Evolutionary conservation across 2,113 vertebrate genomes (phyloP), one percentile per base, ranked within the genome.

Genomic region (Oceanodroma tethys): DNA sequence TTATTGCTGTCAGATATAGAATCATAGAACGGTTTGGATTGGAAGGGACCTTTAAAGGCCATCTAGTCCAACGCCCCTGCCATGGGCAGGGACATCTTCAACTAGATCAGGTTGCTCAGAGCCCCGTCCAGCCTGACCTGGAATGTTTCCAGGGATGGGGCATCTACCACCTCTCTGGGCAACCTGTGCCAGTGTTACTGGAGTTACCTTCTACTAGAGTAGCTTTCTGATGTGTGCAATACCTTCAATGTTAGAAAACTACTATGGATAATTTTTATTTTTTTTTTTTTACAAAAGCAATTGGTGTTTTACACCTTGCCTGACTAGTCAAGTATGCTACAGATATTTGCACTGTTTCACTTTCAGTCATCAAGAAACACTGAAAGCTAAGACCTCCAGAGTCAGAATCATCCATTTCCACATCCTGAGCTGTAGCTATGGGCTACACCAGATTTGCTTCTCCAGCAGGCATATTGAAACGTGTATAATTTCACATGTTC

Each of bases 111-210:
- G 21, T 22, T 68, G 63, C 38, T 52, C 32, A 68, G 26, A 68
- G 26, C 21, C 25, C 9, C 1, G 0, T 30, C 36, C 19, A 59
- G 16, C 25, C 32, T 50, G 30, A 13, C 10, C 30, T 43, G 5
- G 26, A 9, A 52, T 11, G 3, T 11, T 52, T 26, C 36, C 27
- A 38, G 4, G 8, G 26, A 9, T 14, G 22, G 16, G 16, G 12
- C 25, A 8, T 11, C 36, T 1, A 20, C 11, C 4, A 21, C 43
- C 32, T 32, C 36, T 52, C 13, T 60, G 53, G 38, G 56, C 36
- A 71, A 52, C 30, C 43, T 29, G 6, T 2, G 8, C 10, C 29
- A 40, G 42, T 13, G 17, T 58, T 76, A 30, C 30, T 13, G 45
- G 45, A 60, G 45, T 26, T 53, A 13, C 14, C 52, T 60, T 38